These are phyloP conservation scores for Aphyosemion australe DNA, from an alignment of 2,113 vertebrate genomes.

Conservation along the genomic window DNA sequence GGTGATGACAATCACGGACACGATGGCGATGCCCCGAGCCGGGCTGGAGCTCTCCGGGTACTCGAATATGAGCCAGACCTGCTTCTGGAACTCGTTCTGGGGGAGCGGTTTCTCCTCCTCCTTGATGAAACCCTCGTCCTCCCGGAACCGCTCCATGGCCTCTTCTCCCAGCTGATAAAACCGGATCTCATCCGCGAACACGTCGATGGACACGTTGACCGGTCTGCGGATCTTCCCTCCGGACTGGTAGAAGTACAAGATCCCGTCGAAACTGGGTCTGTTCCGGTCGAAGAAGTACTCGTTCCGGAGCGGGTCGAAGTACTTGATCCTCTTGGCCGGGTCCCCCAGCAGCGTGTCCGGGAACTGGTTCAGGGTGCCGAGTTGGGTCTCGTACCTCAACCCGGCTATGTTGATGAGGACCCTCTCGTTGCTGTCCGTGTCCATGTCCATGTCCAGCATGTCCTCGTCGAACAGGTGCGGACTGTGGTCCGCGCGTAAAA, in stretches of 20 bases:
- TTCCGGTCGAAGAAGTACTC: constrained; percentile 99
- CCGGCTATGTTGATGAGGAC: constrained; percentile 96
- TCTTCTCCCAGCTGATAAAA: constrained; percentile 96
- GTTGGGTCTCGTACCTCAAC: constrained; percentile 92
- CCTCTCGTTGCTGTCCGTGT: constrained; percentile 81
- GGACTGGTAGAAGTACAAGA: constrained; percentile 96
- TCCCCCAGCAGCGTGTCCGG: constrained; percentile 93
- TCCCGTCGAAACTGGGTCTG: constrained; percentile 94
- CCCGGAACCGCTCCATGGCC: constrained; percentile 91
- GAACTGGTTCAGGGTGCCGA: constrained; percentile 95
- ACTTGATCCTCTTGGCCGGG: constrained; percentile 89
- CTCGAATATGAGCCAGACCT: constrained; percentile 98
- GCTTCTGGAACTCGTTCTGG: constrained; percentile 89
- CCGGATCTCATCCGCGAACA: constrained; percentile 93
- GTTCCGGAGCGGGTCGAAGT: constrained; percentile 95
- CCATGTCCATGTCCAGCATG: constrained; percentile 76
- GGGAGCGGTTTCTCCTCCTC: constrained; percentile 94
- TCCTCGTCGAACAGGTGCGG: constrained; percentile 82
- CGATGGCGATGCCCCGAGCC: constrained; percentile 91
- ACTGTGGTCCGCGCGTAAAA: constrained; percentile 82
- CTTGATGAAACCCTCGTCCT: constrained; percentile 94
- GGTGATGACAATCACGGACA: constrained; percentile 94
- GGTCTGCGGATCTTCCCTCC: constrained; percentile 92
- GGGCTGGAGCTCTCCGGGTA: constrained; percentile 94
- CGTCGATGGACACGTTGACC: constrained; percentile 93